Evolutionary conservation across 2,113 vertebrate species (phyloP).

Genomic region (Nettapus auritus): DNA sequence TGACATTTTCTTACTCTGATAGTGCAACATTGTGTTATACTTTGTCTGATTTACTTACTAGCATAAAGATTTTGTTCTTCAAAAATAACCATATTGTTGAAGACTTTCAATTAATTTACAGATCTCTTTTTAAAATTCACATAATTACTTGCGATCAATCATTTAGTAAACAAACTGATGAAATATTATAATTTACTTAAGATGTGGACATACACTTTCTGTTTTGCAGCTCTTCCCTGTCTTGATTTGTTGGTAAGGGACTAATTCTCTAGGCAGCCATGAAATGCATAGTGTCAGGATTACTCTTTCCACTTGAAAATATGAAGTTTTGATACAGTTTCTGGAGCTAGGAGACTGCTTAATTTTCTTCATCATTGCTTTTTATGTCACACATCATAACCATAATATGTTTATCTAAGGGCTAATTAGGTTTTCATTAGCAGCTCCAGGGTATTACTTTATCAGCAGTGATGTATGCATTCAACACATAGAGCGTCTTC

Average conservation of each 20-base stretch:
- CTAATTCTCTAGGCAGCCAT: background rate
- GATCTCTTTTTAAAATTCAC: background rate
- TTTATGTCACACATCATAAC: slow-evolving; percentile 34
- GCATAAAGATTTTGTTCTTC: background rate
- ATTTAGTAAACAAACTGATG: background rate
- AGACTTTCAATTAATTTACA: background rate
- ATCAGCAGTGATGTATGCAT: background rate
- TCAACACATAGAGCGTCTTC: background rate
- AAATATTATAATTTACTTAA: background rate
- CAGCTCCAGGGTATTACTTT: background rate
- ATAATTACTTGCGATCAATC: background rate
- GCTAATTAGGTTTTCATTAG: slow-evolving; percentile 48
- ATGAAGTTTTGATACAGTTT: background rate
- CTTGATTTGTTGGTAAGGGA: background rate
- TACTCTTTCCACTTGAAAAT: slow-evolving; percentile 16
- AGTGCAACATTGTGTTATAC: background rate
- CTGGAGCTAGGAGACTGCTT: slow-evolving; percentile 2
- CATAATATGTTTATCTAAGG: slow-evolving; percentile 52
- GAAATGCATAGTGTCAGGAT: background rate
- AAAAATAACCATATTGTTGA: background rate
- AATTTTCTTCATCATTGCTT: slow-evolving; percentile 56
- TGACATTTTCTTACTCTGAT: background rate
- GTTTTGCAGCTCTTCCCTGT: background rate
- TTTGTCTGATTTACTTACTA: background rate
- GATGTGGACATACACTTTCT: background rate